These are phyloP conservation scores for Glaucidium brasilianum DNA, from an alignment of 2,113 vertebrate species.

Conservation along the genomic window DNA sequence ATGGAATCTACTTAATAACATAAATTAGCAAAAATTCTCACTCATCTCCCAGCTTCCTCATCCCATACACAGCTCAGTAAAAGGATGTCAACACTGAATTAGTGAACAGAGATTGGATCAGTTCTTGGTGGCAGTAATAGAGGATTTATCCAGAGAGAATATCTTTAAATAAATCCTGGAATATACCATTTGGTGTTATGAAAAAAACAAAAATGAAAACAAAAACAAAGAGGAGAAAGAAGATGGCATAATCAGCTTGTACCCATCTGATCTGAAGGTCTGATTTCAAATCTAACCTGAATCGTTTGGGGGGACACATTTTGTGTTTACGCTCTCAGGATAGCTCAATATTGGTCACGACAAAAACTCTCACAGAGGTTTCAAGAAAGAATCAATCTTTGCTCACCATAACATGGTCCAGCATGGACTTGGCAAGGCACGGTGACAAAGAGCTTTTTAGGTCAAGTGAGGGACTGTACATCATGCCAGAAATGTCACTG, in stretches of 20 bases:
- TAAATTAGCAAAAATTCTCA: neutral
- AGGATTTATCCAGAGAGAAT: neutral
- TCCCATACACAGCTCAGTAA: neutral
- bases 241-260: neutral
- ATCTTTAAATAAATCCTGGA: neutral
- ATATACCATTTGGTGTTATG: neutral
- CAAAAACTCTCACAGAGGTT: neutral
- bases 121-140: neutral
- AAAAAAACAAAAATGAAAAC: neutral
- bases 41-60: neutral
- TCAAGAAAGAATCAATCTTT: neutral
- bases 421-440: neutral
- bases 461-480: neutral
- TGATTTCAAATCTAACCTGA: neutral
- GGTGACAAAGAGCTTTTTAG: neutral
- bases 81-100: neutral
- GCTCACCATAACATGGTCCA: neutral
- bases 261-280: neutral
- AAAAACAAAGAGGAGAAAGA: neutral
- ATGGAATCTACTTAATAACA: neutral
- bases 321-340: neutral
- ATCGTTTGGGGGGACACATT: too few relatives aligned
- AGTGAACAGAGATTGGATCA: neutral
- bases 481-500: neutral
- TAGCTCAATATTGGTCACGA: neutral